Evolutionary conservation across 2,797 vertebrate genomes (phyloP), one percentile per base, ranked within the genome.

Genomic region (Okamejei kenojei): DNA sequence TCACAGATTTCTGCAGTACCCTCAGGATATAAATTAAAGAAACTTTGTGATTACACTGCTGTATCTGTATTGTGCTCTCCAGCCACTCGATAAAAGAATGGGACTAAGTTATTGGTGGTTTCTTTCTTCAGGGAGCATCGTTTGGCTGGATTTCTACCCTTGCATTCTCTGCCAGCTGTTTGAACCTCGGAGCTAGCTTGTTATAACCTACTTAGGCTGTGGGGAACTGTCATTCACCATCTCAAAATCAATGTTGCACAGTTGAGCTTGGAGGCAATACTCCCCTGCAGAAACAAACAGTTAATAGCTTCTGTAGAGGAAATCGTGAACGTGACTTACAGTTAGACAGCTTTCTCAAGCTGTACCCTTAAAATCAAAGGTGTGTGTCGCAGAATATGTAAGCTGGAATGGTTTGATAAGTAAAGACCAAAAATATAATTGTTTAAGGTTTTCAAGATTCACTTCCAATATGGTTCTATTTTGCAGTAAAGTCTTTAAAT

Each of bases 1-100:
- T 97, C 96, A 95, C 96, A 96, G 95, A 96, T 95, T 96, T 95
- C 95, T 96, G 94, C 96, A 97, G 95, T 96, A 94, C 95, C 96
- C 95, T 95, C 93, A 92, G 94, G 94, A 94, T 88, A 93, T 93
- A 94, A 96, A 96, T 95, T 96, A 95, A 95, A 96, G 94, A 58
- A 92, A 95, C 93, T 76, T 94, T 94, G 93, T 94, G 96, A 96
- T 96, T 96, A 95, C 93, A 94, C 94, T 95, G 93, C 73, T 91
- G 65, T 73, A 73, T 73, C 88, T 29, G 21, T 73, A 26, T 74
- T 92, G 90, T 54, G 29, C 90, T 92, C 91, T 94, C 94, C 94
- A 93, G 93, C 93, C 94, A 93, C 93, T 94, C 93, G 94, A 93
- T 93, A 86, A 74, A 93, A 94, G 94, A 95, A 94, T 10, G 93